A percentile compares a stretch with the other conserved stretches of the same genome.
These are phyloP conservation scores for Pleuronectes platessa DNA, from an alignment of 2,113 vertebrate genomes.

Conservation along the genomic window DNA sequence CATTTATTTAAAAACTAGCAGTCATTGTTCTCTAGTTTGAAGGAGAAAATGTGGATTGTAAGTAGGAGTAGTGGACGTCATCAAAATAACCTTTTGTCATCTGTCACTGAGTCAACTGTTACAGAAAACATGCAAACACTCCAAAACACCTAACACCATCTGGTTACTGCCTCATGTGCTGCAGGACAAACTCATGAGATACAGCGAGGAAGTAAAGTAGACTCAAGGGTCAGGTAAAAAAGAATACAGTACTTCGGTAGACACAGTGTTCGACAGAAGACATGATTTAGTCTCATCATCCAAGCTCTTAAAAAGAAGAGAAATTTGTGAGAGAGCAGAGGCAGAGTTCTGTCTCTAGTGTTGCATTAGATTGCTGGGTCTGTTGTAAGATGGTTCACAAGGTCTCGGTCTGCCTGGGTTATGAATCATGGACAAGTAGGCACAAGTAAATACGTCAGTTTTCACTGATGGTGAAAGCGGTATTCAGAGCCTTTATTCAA, in stretches of 20 bases:
- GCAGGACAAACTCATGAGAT: neutral
- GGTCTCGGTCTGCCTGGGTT: neutral
- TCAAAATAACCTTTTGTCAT: conserved; percentile 8
- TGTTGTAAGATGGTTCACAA: neutral
- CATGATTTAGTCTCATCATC: neutral
- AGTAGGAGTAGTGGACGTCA: neutral
- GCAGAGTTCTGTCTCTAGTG: neutral
- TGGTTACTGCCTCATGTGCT: neutral
- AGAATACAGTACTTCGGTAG: neutral
- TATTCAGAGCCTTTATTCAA: neutral
- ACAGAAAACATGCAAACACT: neutral
- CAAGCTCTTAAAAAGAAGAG: neutral
- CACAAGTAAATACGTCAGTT: neutral
- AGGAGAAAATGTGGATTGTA: neutral
- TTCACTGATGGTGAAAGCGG: neutral
- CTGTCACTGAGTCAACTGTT: conserved; percentile 1
- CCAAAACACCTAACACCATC: neutral
- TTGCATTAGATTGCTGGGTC: neutral
- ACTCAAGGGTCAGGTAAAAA: neutral
- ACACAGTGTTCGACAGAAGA: no score
- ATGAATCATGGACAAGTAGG: neutral
- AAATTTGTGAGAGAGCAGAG: neutral
- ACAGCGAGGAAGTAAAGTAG: neutral
- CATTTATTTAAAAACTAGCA: neutral
- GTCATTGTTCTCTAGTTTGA: neutral